Conservation (phyloP, 2,113 vertebrate species). For the Synodontis membranacea region DNA sequence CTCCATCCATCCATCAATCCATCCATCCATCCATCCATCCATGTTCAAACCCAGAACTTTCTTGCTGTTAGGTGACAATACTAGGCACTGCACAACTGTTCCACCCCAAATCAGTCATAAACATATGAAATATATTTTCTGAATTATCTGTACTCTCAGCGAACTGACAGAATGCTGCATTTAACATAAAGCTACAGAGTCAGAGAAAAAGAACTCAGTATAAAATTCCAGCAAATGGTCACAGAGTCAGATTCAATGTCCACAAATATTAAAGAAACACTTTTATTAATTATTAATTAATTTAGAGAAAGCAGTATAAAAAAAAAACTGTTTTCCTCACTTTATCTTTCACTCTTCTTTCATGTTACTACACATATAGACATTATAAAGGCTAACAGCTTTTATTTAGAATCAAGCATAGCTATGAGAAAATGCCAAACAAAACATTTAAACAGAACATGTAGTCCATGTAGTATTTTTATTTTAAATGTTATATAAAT, state of each 20-base stretch:
- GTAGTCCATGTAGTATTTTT: neutral
- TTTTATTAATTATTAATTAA: neutral
- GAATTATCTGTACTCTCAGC: neutral
- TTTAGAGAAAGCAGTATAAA: no score
- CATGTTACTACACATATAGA: neutral
- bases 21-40: no score
- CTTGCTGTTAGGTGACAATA: no score
- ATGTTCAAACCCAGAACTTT: no score
- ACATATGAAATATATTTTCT: neutral
- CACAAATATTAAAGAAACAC: neutral
- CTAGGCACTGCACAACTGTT: no score
- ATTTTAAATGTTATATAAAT: no score
- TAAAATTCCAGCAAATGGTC: neutral
- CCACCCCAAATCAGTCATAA: neutral
- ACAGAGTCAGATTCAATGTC: neutral
- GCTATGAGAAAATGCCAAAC: neutral
- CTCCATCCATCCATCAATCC: no score
- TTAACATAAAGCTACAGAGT: neutral
- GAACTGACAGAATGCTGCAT: neutral
- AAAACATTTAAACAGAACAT: neutral
- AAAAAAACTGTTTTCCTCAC: neutral
- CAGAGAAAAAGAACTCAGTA: neutral
- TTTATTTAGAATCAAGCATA: no score
- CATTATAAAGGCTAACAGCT: neutral
- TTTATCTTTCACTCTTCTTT: neutral